Evolutionary conservation across 2,797 vertebrate genomes (phyloP), one percentile per base, ranked within the genome.

Genomic region (Corythornis leucogaster): DNA sequence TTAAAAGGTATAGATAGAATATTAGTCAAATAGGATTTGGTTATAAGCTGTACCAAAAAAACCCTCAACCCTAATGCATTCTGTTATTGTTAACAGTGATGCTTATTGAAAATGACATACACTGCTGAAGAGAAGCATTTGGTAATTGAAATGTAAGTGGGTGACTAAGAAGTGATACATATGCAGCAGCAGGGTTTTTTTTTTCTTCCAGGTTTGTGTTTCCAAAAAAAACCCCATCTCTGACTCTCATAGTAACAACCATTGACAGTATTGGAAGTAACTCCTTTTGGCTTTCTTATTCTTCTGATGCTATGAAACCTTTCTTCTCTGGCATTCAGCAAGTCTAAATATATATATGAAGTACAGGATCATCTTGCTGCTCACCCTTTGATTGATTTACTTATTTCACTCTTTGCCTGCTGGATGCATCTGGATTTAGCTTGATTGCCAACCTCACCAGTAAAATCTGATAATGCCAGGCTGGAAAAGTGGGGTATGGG

Each of bases 381-480:
- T 85, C 55, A 59, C 54, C 7, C 53, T 91, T 95, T 92, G 70
- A 89, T 96, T 57, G 57, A 66, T 28, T 95, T 78, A 18, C 77
- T 40, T 30, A 30, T 42, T 55, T 53, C 42, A 24, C 51, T 73
- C 48, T 70, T 91, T 89, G 63, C 50, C 69, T 92, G 57, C 57
- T 94, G 80, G 48, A 54, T 91, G 57, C 42, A 58, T 89, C 85
- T 90, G 73, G 74, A 63, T 93, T 90, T 78, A 90, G 62, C 80
- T 80, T 84, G 73, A 93, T 94, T 96, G 64, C 71, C 68, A 87
- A 30, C 48, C 78, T 85, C 3, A 66, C 93, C 69, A 76, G 74
- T 40, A 40, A 6, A 40, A 40, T 40, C 38, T 40, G 38, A 43
- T 66, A 68, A 73, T 67, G 28, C 28, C 31, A 50, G 42, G 20